These are phyloP conservation scores for Muscicapa adusta DNA, from an alignment of 2,113 vertebrate species.

Conservation along the genomic window DNA sequence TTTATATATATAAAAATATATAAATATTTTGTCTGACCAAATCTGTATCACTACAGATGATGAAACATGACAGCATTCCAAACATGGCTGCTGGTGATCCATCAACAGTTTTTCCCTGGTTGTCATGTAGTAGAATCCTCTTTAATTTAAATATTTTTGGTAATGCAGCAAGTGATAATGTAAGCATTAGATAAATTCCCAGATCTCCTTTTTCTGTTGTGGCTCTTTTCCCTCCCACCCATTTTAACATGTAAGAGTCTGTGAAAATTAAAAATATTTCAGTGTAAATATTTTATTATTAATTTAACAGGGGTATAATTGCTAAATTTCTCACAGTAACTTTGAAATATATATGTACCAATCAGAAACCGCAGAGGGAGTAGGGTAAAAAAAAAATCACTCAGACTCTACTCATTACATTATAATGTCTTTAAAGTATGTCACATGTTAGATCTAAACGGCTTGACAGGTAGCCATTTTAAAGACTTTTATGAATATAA, in stretches of 20 bases:
- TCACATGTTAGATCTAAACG: neutral
- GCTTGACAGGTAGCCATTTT: conserved; percentile 24
- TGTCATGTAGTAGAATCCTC: neutral
- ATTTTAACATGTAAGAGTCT: neutral
- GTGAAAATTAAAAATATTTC: neutral
- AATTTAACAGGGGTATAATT: neutral
- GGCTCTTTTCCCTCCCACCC: too few relatives aligned
- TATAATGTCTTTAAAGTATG: conserved; percentile 1
- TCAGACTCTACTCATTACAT: neutral
- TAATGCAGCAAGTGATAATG: neutral
- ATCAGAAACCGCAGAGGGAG: neutral
- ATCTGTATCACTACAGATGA: neutral
- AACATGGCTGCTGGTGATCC: neutral
- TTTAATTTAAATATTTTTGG: neutral
- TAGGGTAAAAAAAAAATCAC: neutral
- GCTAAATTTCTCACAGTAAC: neutral
- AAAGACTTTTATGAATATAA: conserved; percentile 35
- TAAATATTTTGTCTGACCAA: neutral
- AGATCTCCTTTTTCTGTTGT: neutral
- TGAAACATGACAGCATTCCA: neutral
- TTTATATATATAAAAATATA: too few relatives aligned
- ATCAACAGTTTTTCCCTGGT: neutral
- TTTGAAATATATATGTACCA: neutral
- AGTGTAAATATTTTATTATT: neutral
- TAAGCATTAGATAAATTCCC: neutral